Base-by-base conservation (phyloP, 2,888 invertebrate species). In the Ecliptopera silaceata region DNA sequence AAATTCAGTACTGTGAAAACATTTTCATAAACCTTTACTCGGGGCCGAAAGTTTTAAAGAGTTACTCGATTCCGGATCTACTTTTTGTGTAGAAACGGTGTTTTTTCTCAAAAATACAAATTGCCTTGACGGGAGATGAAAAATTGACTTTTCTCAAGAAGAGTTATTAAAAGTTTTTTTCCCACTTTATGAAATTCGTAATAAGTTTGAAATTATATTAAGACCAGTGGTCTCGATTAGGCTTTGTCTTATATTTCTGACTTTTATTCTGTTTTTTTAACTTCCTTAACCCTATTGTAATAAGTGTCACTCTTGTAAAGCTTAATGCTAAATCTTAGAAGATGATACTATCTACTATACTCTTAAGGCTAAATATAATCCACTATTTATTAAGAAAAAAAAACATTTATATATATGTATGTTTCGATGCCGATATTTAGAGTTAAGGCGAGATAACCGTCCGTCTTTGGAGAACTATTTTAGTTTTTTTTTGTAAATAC, bases 131-230 rank as follows among this genome's bases (percentile, higher is more conserved):
- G 63, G 64, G 60, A 61, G 59, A 75, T 69, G 70, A 77, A 62
- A 70, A 74, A 80, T 79, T 76, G 72, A 75, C 74, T 78, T 79
- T 77, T 73, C 70, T 64, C 71, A 67, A 59, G 61, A 63, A 61
- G 69, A 66, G 72, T 74, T 74, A 74, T 74, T 72, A 77, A 75
- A 80, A 72, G 71, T 79, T 74, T 50, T 47, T n/a, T 51, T 56
- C 55, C 59, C 31, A 60, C 66, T 74, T 79, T 70, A 61, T 61
- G 51, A 72, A 74, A 73, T 76, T 75, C 57, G 49, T 71, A 73
- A 75, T 69, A 69, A 73, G 72, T 79, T 67, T 46, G 43, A 50
- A 72, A 71, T 76, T 73, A 69, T 71, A 69, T 74, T 65, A 42
- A 54, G 48, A 61, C 60, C 60, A 69, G 59, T 57, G 63, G 64